Evolutionary conservation across 2,113 vertebrate species (phyloP).

Genomic region (Poicephalus meyeri): DNA sequence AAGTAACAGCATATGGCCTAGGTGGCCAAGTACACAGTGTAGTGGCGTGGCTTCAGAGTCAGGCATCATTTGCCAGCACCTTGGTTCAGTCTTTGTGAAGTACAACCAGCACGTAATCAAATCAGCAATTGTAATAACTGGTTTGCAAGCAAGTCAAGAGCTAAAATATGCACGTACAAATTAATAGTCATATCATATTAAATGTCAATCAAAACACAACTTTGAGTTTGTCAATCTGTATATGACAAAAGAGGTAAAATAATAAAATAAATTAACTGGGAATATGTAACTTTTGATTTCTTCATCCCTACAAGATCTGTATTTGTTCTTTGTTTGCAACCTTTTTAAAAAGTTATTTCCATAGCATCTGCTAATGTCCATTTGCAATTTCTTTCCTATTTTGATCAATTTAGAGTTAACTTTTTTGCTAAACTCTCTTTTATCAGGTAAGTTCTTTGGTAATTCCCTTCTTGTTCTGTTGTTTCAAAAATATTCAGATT

Average conservation of each 20-base stretch:
- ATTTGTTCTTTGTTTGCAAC: constrained; percentile 1
- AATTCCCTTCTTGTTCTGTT: neutral
- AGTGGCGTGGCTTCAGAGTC: neutral
- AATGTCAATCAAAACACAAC: constrained; percentile 26
- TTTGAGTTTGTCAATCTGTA: constrained; percentile 27
- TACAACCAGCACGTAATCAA: neutral
- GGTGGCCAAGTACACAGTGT: neutral
- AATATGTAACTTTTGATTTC: neutral
- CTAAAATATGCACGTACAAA: neutral
- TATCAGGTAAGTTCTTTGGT: neutral
- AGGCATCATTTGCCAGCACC: neutral
- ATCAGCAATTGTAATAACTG: constrained; percentile 5
- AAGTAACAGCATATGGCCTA: neutral
- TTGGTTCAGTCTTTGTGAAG: neutral
- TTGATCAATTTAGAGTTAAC: neutral
- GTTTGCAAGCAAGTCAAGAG: constrained; percentile 46
- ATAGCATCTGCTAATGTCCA: constrained; percentile 33
- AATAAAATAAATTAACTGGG: constrained; percentile 11
- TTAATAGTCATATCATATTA: neutral
- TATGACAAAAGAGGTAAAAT: neutral
- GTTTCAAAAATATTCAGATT: neutral
- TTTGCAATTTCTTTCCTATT: neutral
- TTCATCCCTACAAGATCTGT: neutral
- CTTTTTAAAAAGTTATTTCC: constrained; percentile 34
- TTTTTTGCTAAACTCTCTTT: neutral